Evolutionary conservation across 2,888 invertebrate genomes (phyloP), one percentile per base, ranked within the genome.

Genomic region (Nudaria mundana): DNA sequence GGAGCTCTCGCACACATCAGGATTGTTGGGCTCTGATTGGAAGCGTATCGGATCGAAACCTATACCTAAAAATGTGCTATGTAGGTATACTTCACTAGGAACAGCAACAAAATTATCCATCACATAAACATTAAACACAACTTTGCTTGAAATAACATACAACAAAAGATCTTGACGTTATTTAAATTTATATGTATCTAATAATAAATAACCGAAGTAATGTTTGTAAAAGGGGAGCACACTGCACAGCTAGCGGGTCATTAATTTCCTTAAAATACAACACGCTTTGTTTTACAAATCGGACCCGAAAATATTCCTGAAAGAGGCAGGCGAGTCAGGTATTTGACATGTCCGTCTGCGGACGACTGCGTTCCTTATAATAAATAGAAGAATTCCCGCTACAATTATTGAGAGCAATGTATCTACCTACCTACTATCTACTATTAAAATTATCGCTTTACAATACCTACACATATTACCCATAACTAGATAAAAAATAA

Each of bases 281-380:
- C 77, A 74, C 76, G 81, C 84, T 86, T 89, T 89, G 85, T 88
- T 89, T 86, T 80, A 81, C 81, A 88, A 89, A 88, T 87, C 82
- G 84, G 76, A 75, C 70, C 78, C 70, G 76, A 82, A 86, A 83
- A 81, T 83, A 81, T 81, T 83, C 81, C 76, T 70, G 69, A 67
- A 65, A 57, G 57, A 54, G 61, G 49, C 46, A 55, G 54, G 53
- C 52, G 57, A 56, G 45, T 52, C 58, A 63, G 61, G 61, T 64
- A 60, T 52, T 51, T 40, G 22, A 44, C 55, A 57, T 56, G 55
- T 49, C 52, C 46, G 40, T 48, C 48, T 55, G 52, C 53, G 56
- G 60, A 52, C 55, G 10, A 22, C 30, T 34, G 33, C 56, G 68
- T 65, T 58, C 68, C 66, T 66, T 57, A 52, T 55, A 66, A 69